Conservation (phyloP, 2,113 vertebrate genomes). For the Brachionichthys hirsutus region DNA sequence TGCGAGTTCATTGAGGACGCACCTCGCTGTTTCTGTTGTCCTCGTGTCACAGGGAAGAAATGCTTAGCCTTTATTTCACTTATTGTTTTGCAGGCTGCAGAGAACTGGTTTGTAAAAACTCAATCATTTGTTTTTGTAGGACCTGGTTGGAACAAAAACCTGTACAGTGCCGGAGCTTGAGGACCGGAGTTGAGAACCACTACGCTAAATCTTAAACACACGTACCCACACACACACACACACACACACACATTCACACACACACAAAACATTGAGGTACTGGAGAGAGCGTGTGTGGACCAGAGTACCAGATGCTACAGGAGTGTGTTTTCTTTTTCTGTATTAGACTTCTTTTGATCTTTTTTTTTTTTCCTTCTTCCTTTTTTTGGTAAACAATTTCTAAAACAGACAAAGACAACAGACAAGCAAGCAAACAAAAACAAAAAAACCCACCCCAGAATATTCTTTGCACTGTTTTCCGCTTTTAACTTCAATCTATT, state of each 20-base stretch:
- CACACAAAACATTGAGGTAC: slow-evolving; percentile 72
- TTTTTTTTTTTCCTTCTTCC: slow-evolving; percentile 65
- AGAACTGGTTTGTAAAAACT: slow-evolving; percentile 77
- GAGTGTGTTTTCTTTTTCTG: slow-evolving; percentile 75
- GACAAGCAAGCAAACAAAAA: slow-evolving; percentile 71
- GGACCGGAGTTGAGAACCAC: slow-evolving; percentile 87
- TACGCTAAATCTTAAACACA: slow-evolving; percentile 76
- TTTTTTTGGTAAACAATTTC: slow-evolving; percentile 74
- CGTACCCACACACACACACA: slow-evolving; percentile 32
- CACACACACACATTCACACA: slow-evolving; percentile 8
- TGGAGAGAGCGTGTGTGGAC: slow-evolving; percentile 76
- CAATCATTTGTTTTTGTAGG: slow-evolving; percentile 86
- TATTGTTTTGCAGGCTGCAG: slow-evolving; percentile 70
- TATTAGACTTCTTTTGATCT: slow-evolving; percentile 66
- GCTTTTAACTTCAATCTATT: slow-evolving; percentile 79
- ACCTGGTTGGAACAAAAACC: slow-evolving; percentile 88
- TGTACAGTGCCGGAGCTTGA: slow-evolving; percentile 85
- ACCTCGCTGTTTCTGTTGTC: slow-evolving; percentile 74
- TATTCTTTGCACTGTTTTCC: slow-evolving; percentile 83
- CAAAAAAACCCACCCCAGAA: slow-evolving; percentile 74
- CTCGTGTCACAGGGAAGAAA: slow-evolving; percentile 72
- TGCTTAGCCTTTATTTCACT: slow-evolving; percentile 65
- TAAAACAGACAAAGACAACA: slow-evolving; percentile 70
- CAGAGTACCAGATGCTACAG: slow-evolving; percentile 73
- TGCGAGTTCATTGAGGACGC: slow-evolving; percentile 65